Percentiles rank a stretch among this genome's conserved stretches.
phyloP scores from a whole-genome alignment of 2,113 vertebrate species.

The Raja brachyura region DNA sequence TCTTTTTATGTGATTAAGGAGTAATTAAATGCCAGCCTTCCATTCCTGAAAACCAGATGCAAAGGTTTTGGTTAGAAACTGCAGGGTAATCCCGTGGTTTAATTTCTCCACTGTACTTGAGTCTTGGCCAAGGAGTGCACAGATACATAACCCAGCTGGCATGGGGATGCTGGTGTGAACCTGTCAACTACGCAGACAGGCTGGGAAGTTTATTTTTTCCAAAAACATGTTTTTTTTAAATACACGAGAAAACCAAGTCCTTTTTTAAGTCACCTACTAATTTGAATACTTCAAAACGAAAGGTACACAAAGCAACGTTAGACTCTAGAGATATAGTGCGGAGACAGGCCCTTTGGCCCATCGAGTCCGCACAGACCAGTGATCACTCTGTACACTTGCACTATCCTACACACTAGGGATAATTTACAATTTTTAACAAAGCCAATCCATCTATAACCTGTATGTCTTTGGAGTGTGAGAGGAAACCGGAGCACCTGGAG shows the following conservation, averaged over 20 bases:
- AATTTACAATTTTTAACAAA: too few species aligned
- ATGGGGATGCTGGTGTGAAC: constrained; percentile 46
- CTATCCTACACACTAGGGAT: too few species aligned
- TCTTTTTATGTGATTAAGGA: constrained; percentile 53
- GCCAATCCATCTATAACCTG: too few species aligned
- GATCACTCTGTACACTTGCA: too few species aligned
- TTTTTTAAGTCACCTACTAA: constrained; percentile 42
- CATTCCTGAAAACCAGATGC: constrained; percentile 61
- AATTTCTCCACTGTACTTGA: constrained; percentile 62
- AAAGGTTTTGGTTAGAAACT: constrained; percentile 57
- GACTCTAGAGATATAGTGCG: too few species aligned
- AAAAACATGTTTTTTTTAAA: constrained; percentile 48
- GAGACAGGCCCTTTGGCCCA: too few species aligned
- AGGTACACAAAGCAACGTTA: not conserved
- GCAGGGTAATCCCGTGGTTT: constrained; percentile 66
- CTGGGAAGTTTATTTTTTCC: constrained; percentile 45
- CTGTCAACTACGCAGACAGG: constrained; percentile 54
- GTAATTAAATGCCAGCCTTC: constrained; percentile 53
- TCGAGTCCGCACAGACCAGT: too few species aligned
- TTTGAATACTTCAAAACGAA: constrained; percentile 30
- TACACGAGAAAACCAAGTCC: constrained; percentile 45
- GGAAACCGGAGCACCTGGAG: too few species aligned
- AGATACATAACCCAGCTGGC: constrained; percentile 59
- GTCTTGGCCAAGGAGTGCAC: constrained; percentile 55
- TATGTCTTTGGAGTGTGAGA: too few species aligned